Evolutionary conservation across 2,888 invertebrate genomes (phyloP), one percentile per base, ranked within the genome.

Genomic region (Lapara coniferarum): DNA sequence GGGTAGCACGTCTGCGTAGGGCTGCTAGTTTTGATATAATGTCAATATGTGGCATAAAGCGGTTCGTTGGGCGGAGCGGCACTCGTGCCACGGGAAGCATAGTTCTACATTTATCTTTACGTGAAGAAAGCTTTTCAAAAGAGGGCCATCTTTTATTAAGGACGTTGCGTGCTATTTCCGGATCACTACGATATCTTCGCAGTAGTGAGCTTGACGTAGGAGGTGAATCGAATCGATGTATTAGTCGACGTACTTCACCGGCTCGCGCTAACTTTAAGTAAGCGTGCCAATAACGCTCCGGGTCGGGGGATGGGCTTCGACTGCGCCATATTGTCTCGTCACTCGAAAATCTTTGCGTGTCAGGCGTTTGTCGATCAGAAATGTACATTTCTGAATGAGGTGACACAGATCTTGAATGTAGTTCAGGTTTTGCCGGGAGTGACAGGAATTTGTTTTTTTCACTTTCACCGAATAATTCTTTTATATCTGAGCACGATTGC

Each of bases 11-110:
- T 74, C 90, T 89, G 66, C 95, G 93, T 51, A 97, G 88, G 0
- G 95, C 94, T 0, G 97, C 97, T 69, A 97, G 95, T 89, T 98
- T 97, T 78, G 97, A 97, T 78, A 98, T 98, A n/a, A 98, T 96
- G 79, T 98, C 97, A 75, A 98, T 97, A 81, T 97, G 97, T 0
- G 98, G 97, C 97, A 98, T 97, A 74, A 96, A 96, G 14, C 97
- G 95, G 82, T 97, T 96, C 69, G 95, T 95, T 0, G 95, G 92
- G 52, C 95, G 94, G 51, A 97, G 89, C 0, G 96, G 95, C 52
- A 95, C 89, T 55, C 95, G 92, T 10, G 95, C 95, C 67, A 96
- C 95, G 0, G 97, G 96, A 0, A 96, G 95, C 71, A 92, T 87
- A n/a, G 93, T 75, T 80, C 78, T 89, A 74, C 78, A 80, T 82